Conservation (phyloP, 2,888 invertebrate genomes). For the Apocheima hispidaria region DNA sequence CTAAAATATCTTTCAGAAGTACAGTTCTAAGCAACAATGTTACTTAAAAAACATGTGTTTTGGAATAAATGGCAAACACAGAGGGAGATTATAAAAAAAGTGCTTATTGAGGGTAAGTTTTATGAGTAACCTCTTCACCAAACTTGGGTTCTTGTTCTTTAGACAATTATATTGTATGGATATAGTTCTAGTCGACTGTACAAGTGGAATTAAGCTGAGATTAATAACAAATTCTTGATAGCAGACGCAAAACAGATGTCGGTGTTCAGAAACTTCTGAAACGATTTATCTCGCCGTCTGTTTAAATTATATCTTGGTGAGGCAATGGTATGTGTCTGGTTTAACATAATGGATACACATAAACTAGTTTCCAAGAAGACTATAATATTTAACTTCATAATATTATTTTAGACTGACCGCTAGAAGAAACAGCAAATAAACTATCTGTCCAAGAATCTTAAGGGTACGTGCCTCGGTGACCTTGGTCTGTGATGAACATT, state of each 20-base stretch:
- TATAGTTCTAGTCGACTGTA: constrained; percentile 5
- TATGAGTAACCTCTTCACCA: not conserved
- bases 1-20: constrained; percentile 12
- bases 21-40: not conserved
- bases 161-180: not conserved
- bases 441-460: not conserved
- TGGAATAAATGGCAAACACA: not conserved
- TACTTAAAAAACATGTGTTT: not conserved
- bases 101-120: not conserved
- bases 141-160: not conserved
- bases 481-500: not conserved
- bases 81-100: not conserved
- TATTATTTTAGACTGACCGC: not conserved
- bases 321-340: constrained; percentile 21
- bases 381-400: not conserved
- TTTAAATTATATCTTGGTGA: constrained; percentile 29
- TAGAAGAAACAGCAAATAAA: not conserved
- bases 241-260: constrained; percentile 40
- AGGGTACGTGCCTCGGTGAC: not conserved
- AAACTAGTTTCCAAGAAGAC: not conserved
- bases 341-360: not conserved
- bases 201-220: constrained; percentile 16
- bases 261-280: constrained; percentile 28
- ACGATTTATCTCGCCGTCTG: constrained; percentile 35
- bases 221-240: constrained; percentile 30